Percentiles rank a stretch among this genome's conserved stretches.
phyloP scores from a whole-genome alignment of 1,140 invertebrate species.

The Anoplophora glabripennis region DNA sequence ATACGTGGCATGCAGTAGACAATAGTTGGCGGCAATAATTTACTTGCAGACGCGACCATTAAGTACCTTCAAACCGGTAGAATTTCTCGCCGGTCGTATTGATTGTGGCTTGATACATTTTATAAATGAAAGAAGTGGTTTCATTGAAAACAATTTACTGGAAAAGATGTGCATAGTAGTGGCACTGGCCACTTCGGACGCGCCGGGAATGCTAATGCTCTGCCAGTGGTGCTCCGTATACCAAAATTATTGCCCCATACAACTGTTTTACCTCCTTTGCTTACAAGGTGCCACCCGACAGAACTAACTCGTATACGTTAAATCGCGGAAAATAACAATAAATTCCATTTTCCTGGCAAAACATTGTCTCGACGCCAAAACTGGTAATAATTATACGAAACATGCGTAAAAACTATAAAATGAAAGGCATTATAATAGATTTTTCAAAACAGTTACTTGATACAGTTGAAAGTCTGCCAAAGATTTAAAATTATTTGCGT shows the following conservation, averaged over 20 bases:
- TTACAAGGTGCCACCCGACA: too few relatives aligned
- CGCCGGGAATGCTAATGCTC: background rate
- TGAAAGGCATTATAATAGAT: too few relatives aligned
- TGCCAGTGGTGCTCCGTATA: background rate
- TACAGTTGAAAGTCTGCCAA: too few relatives aligned
- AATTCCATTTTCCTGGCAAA: too few relatives aligned
- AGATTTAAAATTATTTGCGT: too few relatives aligned
- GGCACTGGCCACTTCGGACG: background rate
- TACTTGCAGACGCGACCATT: conserved; percentile 3
- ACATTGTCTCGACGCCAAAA: too few relatives aligned
- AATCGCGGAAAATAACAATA: too few relatives aligned
- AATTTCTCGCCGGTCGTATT: background rate
- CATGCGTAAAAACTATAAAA: too few relatives aligned
- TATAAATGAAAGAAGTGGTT: conserved; percentile 4
- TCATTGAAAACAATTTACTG: conserved; percentile 3
- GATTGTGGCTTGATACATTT: conserved; percentile 1
- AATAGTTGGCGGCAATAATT: background rate
- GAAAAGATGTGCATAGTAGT: background rate
- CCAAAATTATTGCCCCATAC: background rate
- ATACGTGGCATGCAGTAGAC: background rate
- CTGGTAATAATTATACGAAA: too few relatives aligned
- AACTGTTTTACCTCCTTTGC: background rate
- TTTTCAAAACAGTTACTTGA: too few relatives aligned
- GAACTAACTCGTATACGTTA: too few relatives aligned
- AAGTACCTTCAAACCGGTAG: background rate